A percentile compares a stretch with the other conserved stretches of the same genome.
phyloP scores from a whole-genome alignment of 1,140 invertebrate genomes.

The Agrypnia vestita region DNA sequence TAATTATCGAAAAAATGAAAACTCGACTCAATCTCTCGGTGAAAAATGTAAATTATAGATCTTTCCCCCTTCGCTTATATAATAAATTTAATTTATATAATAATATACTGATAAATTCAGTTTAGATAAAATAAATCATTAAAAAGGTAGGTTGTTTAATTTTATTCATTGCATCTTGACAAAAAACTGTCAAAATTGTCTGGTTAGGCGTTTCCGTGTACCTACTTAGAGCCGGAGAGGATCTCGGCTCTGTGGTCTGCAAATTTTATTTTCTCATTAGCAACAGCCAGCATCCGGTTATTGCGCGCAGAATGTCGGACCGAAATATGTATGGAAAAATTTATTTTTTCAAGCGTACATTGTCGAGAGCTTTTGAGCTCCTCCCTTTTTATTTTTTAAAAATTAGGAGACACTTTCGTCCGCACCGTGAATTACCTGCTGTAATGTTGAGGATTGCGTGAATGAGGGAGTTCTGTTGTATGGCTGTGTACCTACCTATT shows the following conservation, averaged over 20 bases:
- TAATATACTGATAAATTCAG: no score
- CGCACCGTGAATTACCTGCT: neutral
- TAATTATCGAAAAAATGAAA: no score
- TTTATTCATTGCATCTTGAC: no score
- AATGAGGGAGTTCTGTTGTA: neutral
- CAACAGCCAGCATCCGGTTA: constrained; percentile 47
- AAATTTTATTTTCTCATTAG: constrained; percentile 59
- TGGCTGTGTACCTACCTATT: neutral
- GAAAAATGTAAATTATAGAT: no score
- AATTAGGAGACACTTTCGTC: constrained; percentile 35
- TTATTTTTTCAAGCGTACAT: constrained; percentile 25
- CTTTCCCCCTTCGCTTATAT: no score
- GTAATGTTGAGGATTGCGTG: neutral
- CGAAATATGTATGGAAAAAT: constrained; percentile 37
- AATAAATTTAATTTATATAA: no score
- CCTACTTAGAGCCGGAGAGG: neutral
- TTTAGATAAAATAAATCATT: no score
- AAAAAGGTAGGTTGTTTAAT: no score
- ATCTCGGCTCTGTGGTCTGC: constrained; percentile 9
- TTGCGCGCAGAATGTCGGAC: constrained; percentile 46
- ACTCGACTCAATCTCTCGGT: no score
- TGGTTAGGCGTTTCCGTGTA: no score
- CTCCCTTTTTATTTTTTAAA: neutral
- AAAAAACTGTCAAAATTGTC: no score
- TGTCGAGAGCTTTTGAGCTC: constrained; percentile 13